Conservation (phyloP, 2,113 vertebrate species). For the Pionites leucogaster region DNA sequence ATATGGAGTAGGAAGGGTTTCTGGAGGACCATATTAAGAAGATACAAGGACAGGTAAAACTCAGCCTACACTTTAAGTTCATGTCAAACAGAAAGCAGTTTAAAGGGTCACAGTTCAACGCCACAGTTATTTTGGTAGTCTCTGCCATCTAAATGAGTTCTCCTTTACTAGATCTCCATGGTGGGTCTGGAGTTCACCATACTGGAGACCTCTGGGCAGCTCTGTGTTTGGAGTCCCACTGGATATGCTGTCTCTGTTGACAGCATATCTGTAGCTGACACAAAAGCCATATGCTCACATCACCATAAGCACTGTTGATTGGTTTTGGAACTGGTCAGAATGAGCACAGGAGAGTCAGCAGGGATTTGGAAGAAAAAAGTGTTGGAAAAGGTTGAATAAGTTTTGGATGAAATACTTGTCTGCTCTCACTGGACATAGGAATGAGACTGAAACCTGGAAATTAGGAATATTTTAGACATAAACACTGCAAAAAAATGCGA, state of each 20-base stretch:
- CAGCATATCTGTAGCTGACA: background rate
- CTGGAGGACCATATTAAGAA: background rate
- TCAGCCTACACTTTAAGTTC: background rate
- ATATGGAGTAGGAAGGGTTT: background rate
- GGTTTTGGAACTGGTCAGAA: background rate
- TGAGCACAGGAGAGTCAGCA: background rate
- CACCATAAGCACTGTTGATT: background rate
- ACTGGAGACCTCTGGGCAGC: background rate
- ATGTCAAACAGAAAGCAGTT: background rate
- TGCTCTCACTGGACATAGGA: background rate
- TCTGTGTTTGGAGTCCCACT: too few relatives aligned
- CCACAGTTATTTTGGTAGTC: background rate
- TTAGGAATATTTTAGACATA: background rate
- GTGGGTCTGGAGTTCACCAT: background rate
- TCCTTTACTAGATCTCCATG: background rate
- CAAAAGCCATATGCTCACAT: background rate
- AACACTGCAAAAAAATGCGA: background rate
- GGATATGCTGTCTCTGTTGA: fast-evolving
- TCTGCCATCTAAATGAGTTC: background rate
- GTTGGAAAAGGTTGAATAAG: background rate
- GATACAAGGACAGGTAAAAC: background rate
- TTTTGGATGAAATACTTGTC: background rate
- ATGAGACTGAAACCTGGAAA: background rate
- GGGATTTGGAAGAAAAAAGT: background rate
- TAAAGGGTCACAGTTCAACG: background rate